Base-by-base conservation (phyloP, 2,888 invertebrate genomes). In the Leistus spinibarbis region DNA sequence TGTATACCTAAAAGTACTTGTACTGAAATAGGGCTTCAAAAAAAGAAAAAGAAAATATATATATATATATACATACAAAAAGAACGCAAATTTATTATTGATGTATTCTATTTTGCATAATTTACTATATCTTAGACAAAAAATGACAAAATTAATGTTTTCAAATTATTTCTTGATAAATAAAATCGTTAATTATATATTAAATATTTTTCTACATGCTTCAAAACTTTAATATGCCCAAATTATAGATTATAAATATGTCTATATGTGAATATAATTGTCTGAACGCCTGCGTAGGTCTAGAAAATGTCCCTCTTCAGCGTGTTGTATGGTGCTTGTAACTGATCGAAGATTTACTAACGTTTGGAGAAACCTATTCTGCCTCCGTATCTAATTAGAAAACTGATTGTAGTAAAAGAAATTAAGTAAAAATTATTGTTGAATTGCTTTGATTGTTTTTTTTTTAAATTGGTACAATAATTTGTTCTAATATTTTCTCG, bases 91-190 rank as follows among this genome's bases (percentile, higher is more conserved):
- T 54, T 19, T 20, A 27, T 72, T 27, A 9, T 56, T 54, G 13
- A 54, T 64, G 23, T 10, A 63, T 19, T 65, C 66, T 23, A 40
- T 23, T n/a, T 3, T 16, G n/a, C 57, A 56, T 20, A 19, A 60
- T 5, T 19, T 10, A 4, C 17, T 22, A 5, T 17, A 5, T 60
- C 1, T 19, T 60, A 16, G 57, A 16, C 17, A 2, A 64, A 64
- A 10, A 64, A 22, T n/a, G 13, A 24, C 57, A 76, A 68, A 53
- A 54, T 73, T 73, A 69, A 74, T 10, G 65, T 76, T 76, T 40
- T 4, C 7, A 40, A 1, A 10, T 24, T 40, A 40, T 3, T 40
- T 40, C 13, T 40, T 10, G 7, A 40, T 7, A 40, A 40, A 40
- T 40, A 40, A 40, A 40, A 40, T 40, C 40, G 10, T 40, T 9